Percentiles rank a stretch among this genome's conserved stretches.
These are phyloP conservation scores for Lacerta agilis DNA, from an alignment of 2,797 vertebrate species.

Conservation along the genomic window DNA sequence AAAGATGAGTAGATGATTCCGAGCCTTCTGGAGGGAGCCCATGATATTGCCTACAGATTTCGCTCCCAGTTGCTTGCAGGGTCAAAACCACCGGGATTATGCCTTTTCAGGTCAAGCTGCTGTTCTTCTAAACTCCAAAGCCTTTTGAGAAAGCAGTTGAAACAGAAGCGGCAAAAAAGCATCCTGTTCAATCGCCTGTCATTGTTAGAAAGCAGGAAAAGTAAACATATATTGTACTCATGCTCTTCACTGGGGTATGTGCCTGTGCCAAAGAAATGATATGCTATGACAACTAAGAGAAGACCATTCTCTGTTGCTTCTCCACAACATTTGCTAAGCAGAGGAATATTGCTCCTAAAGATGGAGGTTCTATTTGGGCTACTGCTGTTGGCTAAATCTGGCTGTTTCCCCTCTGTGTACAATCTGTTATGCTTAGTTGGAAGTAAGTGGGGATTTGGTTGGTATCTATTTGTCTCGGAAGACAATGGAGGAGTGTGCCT, in stretches of 20 bases:
- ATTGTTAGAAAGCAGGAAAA: constrained; percentile 33
- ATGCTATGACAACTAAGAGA: not conserved
- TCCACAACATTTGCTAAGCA: not conserved
- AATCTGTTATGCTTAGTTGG: too few relatives aligned
- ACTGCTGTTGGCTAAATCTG: not conserved
- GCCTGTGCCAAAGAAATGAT: not conserved
- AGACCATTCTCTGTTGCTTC: not conserved
- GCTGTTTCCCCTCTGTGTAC: too few relatives aligned
- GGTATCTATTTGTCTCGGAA: too few relatives aligned
- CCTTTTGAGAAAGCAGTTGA: not conserved
- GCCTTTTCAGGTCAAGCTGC: not conserved
- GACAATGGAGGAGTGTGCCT: too few relatives aligned
- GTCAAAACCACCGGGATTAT: not conserved
- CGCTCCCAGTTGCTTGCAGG: not conserved
- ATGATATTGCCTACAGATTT: not conserved
- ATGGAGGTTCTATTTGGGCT: not conserved
- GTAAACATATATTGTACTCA: constrained; percentile 30
- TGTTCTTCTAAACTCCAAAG: not conserved
- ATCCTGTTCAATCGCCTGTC: constrained; percentile 5
- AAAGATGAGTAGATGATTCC: not conserved
- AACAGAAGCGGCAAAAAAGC: constrained; percentile 5
- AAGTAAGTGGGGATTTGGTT: too few relatives aligned
- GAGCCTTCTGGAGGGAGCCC: not conserved
- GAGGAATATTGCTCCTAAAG: not conserved
- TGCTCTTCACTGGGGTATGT: constrained; percentile 14